phyloP scores from a whole-genome alignment of 2,888 invertebrate species.

The Orthosia gothica region DNA sequence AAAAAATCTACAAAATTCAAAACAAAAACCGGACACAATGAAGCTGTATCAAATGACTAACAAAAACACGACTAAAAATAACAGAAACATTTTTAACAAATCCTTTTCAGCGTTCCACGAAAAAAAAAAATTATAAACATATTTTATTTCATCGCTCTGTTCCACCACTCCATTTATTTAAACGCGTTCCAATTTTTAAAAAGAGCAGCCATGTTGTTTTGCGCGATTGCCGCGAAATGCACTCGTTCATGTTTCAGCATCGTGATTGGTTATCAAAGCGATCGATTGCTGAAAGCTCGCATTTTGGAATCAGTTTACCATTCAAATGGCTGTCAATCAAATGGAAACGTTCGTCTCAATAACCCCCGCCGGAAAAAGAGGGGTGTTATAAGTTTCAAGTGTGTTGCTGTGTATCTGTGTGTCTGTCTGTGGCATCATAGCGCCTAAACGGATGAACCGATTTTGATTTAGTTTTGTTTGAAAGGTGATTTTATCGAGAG shows the following conservation, averaged over 20 bases:
- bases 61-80: slow-evolving; percentile 6
- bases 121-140: slow-evolving; percentile 26
- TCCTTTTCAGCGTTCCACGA: neutral
- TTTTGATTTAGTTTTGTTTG: too few relatives aligned
- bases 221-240: slow-evolving; percentile 21
- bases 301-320: slow-evolving; percentile 27
- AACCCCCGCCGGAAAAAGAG: too few relatives aligned
- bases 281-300: slow-evolving; percentile 35
- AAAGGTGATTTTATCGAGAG: too few relatives aligned
- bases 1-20: slow-evolving; percentile 1
- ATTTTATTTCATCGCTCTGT: slow-evolving; percentile 28
- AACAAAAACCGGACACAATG: slow-evolving; percentile 5
- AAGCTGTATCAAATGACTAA: slow-evolving; percentile 12
- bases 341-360: neutral
- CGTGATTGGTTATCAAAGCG: slow-evolving; percentile 47
- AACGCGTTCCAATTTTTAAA: slow-evolving; percentile 37
- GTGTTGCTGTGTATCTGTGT: too few relatives aligned
- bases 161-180: slow-evolving; percentile 19
- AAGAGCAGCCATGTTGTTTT: slow-evolving; percentile 37
- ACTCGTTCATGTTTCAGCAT: slow-evolving; percentile 47
- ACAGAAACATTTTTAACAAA: slow-evolving; percentile 10
- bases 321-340: slow-evolving; percentile 6
- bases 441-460: too few relatives aligned
- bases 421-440: too few relatives aligned
- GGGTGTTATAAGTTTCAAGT: too few relatives aligned